Conservation (phyloP, 2,113 vertebrate species). For the Crotophaga sulcirostris region DNA sequence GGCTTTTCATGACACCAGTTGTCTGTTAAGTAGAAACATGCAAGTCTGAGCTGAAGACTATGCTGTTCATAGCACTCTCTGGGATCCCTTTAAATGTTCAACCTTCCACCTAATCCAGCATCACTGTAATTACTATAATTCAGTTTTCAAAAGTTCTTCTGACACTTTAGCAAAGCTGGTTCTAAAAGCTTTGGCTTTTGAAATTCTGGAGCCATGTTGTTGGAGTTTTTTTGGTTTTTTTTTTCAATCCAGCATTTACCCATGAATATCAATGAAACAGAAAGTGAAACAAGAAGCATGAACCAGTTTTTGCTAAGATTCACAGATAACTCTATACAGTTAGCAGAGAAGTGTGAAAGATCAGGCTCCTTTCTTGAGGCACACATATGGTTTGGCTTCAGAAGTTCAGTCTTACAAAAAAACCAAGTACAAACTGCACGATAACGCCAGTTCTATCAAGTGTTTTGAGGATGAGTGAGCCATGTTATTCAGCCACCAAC, state of each 20-base stretch:
- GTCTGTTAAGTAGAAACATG: not conserved
- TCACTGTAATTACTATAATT: no score
- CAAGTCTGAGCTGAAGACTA: not conserved
- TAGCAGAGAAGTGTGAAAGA: not conserved
- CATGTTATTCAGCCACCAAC: fast-evolving
- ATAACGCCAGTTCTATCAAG: not conserved
- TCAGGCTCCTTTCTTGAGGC: not conserved
- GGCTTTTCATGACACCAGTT: not conserved
- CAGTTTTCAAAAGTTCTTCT: not conserved
- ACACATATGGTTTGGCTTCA: not conserved
- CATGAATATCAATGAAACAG: not conserved
- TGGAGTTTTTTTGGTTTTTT: not conserved
- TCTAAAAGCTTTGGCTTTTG: not conserved
- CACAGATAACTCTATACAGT: not conserved
- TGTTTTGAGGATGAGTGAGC: not conserved
- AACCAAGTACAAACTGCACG: not conserved
- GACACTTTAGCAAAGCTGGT: not conserved
- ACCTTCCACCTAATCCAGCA: not conserved
- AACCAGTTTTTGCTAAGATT: not conserved
- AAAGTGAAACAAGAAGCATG: not conserved
- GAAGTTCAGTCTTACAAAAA: not conserved
- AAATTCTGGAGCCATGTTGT: not conserved
- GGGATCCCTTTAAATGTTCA: not conserved
- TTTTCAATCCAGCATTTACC: not conserved
- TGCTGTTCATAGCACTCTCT: not conserved